Percentiles rank a stretch among this genome's conserved stretches.
Conservation (phyloP, 2,888 invertebrate genomes). For the Oxycera nigricornis region DNA sequence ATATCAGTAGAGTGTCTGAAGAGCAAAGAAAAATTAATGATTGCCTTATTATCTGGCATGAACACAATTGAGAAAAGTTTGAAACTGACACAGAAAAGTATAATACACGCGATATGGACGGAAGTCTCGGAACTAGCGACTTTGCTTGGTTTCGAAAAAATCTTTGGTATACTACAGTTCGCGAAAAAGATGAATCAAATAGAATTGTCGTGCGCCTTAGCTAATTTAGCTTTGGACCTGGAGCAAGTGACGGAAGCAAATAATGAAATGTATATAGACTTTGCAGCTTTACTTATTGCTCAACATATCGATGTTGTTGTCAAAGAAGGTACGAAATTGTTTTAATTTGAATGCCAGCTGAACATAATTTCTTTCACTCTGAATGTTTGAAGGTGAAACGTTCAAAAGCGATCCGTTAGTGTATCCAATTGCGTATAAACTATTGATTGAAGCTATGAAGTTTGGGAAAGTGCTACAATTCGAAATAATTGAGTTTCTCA, state of each 20-base stretch:
- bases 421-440: conserved; percentile 56
- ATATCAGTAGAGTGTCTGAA: conserved; percentile 50
- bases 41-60: conserved; percentile 54
- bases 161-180: conserved; percentile 53
- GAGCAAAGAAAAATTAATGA: conserved; percentile 49
- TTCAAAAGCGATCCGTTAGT: conserved; percentile 46
- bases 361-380: no score
- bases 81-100: conserved; percentile 47
- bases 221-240: conserved; percentile 54
- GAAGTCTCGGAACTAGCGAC: conserved; percentile 54
- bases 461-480: conserved; percentile 50
- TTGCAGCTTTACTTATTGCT: conserved; percentile 55
- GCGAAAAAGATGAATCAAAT: conserved; percentile 55
- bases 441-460: conserved; percentile 53
- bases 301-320: conserved; percentile 54
- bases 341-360: neutral
- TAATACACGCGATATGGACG: conserved; percentile 53
- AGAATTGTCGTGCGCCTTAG: conserved; percentile 56
- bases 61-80: conserved; percentile 50
- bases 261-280: conserved; percentile 53
- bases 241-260: conserved; percentile 53
- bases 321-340: neutral
- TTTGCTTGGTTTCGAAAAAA: conserved; percentile 52
- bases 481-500: conserved; percentile 56
- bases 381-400: neutral